Conservation (phyloP, 2,888 invertebrate species). For the Busseola fusca region DNA sequence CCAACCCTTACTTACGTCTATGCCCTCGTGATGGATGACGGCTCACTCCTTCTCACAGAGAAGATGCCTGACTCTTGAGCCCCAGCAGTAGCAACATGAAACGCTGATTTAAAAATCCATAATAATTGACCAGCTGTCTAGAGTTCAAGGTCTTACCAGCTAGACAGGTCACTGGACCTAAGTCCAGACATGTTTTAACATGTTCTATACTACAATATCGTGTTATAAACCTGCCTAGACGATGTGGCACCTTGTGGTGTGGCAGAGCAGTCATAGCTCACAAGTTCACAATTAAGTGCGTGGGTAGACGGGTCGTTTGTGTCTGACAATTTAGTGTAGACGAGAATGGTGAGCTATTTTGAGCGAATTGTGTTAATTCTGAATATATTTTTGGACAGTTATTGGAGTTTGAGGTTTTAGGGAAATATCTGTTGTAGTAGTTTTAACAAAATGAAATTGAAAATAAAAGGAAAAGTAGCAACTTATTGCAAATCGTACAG, state of each 20-base stretch:
- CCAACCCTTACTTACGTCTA: too few species aligned
- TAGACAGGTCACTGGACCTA: slow-evolving; percentile 20
- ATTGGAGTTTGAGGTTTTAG: neutral
- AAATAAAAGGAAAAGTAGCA: too few species aligned
- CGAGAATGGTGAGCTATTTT: slow-evolving; percentile 12
- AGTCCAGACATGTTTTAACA: slow-evolving; percentile 21
- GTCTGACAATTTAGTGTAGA: slow-evolving; percentile 33
- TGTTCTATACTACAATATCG: slow-evolving; percentile 1
- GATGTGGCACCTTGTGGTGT: slow-evolving; percentile 38
- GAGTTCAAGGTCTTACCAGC: slow-evolving; percentile 7
- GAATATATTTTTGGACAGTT: neutral
- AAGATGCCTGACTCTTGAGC: too few species aligned
- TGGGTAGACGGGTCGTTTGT: slow-evolving; percentile 28
- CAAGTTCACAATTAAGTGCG: slow-evolving; percentile 25
- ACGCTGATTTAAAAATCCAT: neutral
- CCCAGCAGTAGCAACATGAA: too few species aligned
- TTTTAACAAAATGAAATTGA: neutral
- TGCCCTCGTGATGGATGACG: too few species aligned
- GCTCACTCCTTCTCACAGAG: too few species aligned
- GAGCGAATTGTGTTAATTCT: slow-evolving; percentile 18
- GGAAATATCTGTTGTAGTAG: neutral
- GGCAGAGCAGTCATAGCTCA: neutral
- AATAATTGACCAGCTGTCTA: neutral
- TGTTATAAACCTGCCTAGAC: slow-evolving; percentile 31
- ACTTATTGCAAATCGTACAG: too few species aligned